Base-by-base conservation (phyloP, 2,797 vertebrate genomes). In the Protosalanx chinensis region DNA sequence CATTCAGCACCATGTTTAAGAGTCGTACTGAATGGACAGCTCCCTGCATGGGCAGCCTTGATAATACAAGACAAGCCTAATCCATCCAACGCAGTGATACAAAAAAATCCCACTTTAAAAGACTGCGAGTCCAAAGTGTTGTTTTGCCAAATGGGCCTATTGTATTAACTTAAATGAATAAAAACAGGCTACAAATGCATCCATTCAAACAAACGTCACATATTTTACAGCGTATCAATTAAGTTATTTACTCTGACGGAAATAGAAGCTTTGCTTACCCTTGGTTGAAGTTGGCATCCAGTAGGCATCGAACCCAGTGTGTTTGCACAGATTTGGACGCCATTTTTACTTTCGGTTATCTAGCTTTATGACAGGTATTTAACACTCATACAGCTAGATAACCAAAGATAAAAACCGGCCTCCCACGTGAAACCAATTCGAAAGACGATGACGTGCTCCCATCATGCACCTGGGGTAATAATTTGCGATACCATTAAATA, bases 261-360 rank as follows among this genome's bases (percentile, higher is more conserved):
- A 7, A 77, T 68, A 7, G 30, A 65, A 71, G 59, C 4, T 15
- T 53, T 30, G 65, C 65, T 30, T 67, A 67, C 65, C 65, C 30
- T 53, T 67, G 46, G 27, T 67, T 6, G 29, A 29, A 67, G 23
- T 29, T 49, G 64, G 41, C n/a, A 37, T n/a, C 51, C 16, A 18
- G 27, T 30, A n/a, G 15, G 27, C 20, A 49, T 64, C 29, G 15
- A n/a, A 35, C 29, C 49, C 4, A 16, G 57, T 30, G 15, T 3
- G 32, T 64, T 68, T 53, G 27, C 71, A 64, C 3, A 2, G 80
- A 67, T 87, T 79, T 86, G 93, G 93, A 95, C 93, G 93, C 92
- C 90, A 95, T 97, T 97, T 95, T 94, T 98, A 97, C 96, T 97
- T 98, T 98, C 97, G 96, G 97, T 98, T 98, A 97, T 98, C 96